Base-by-base conservation (phyloP, 1,140 invertebrate genomes). In the Vanessa tameamea region DNA sequence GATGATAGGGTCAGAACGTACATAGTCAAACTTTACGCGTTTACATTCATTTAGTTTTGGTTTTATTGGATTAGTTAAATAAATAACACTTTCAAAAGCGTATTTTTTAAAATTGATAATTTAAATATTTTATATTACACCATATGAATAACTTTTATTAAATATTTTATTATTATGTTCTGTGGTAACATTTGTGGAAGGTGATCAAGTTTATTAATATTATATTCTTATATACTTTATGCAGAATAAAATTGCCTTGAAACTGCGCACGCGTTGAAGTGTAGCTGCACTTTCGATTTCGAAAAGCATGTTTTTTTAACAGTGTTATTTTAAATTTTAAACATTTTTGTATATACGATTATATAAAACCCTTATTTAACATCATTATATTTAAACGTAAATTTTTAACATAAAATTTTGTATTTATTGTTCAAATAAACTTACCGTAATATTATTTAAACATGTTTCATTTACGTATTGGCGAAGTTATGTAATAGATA, bases 241-340 rank as follows among this genome's bases (percentile, higher is more conserved):
- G 61, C 63, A 69, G 55, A 47, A 47, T 67, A 55, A 51, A 26
- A 66, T 78, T 47, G 71, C 79, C 79, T 83, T 81, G 79, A 78
- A 72, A 69, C 61, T 77, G 73, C 75, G 68, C 69, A 69, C 64
- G 64, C 47, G 37, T 64, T 48, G 37, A 16, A 47, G 16, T 61
- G 16, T 53, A 73, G 51, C 66, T 76, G 78, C 79, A 83, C 82
- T 81, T 80, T 83, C 80, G 67, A 76, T 80, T 68, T 66, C 48
- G 20, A 65, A 72, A 8, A 31, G 23, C 12, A 57, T 23, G n/a
- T 55, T 55, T 48, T 50, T 15, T 14, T n/a, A 50, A 50, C 7
- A 43, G 7, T 43, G 9, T 9, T 9, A 43, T 43, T 1, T 8
- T 43, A 43, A 43, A 43, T 9, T 43, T 43, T 9, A 50, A 50